Evolutionary conservation across 2,113 vertebrate species (phyloP).

Genomic region (Charina bottae): DNA sequence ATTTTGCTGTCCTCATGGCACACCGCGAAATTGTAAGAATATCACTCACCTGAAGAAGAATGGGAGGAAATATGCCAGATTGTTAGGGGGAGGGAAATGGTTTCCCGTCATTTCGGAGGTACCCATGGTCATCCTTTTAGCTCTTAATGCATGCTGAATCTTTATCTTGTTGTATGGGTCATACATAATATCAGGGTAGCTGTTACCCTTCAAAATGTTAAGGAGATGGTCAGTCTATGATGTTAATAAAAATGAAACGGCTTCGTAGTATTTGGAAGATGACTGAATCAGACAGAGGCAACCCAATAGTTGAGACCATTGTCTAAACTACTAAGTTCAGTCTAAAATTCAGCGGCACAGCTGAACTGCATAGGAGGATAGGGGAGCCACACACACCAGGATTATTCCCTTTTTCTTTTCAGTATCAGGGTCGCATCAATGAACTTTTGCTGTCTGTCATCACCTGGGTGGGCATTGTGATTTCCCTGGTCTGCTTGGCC

Average conservation of each 20-base stretch:
- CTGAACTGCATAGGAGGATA: background rate
- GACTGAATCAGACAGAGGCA: background rate
- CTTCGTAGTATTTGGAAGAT: background rate
- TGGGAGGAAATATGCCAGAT: background rate
- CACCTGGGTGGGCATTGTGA: constrained; percentile 95
- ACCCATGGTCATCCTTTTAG: background rate
- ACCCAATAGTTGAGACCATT: background rate
- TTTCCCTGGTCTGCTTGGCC: constrained; percentile 92
- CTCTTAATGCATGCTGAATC: background rate
- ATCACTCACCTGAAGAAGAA: background rate
- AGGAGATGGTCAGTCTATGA: background rate
- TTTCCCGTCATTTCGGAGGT: background rate
- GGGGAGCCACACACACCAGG: background rate
- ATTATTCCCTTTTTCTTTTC: constrained; percentile 10
- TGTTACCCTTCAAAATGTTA: background rate
- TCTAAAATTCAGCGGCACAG: background rate
- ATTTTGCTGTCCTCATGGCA: constrained; percentile 93
- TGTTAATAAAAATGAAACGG: background rate
- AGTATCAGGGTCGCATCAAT: constrained; percentile 88
- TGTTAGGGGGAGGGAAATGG: background rate
- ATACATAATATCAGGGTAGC: background rate
- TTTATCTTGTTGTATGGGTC: background rate
- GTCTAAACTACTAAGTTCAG: background rate
- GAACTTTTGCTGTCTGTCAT: constrained; percentile 92
- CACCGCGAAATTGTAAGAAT: constrained; percentile 84